Evolutionary conservation across 2,113 vertebrate species (phyloP).

Genomic region (Dissostichus mawsoni): DNA sequence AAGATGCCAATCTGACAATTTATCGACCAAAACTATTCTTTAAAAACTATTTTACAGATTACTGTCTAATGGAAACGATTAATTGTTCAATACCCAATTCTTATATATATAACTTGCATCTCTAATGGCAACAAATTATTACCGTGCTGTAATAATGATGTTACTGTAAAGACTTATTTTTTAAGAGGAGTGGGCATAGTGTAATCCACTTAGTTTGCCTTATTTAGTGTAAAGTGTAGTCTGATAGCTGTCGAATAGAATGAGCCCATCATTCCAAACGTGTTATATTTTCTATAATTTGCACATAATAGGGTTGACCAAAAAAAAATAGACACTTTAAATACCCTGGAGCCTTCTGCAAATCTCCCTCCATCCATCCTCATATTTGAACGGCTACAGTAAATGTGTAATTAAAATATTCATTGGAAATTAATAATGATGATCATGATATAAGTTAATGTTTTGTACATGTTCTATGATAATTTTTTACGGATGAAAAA

Average conservation of each 20-base stretch:
- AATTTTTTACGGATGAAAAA: not conserved
- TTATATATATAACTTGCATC: no score
- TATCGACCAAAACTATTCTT: no score
- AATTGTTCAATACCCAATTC: not conserved
- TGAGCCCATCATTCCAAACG: not conserved
- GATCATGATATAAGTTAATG: not conserved
- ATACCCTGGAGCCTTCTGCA: not conserved
- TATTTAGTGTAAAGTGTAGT: not conserved
- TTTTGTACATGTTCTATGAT: not conserved
- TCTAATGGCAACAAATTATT: not conserved
- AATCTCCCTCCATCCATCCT: not conserved
- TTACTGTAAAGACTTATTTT: not conserved
- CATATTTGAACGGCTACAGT: not conserved
- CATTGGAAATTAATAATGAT: not conserved
- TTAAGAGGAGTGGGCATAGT: not conserved
- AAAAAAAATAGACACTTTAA: no score
- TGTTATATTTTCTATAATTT: no score
- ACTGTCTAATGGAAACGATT: not conserved
- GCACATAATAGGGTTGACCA: not conserved
- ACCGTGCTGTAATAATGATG: not conserved
- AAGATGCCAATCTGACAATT: not conserved
- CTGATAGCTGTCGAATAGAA: not conserved
- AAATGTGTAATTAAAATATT: not conserved
- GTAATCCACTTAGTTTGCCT: not conserved
- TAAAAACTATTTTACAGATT: constrained; percentile 1